Conservation (phyloP, 2,888 invertebrate species). For the Aricia artaxerxes region DNA sequence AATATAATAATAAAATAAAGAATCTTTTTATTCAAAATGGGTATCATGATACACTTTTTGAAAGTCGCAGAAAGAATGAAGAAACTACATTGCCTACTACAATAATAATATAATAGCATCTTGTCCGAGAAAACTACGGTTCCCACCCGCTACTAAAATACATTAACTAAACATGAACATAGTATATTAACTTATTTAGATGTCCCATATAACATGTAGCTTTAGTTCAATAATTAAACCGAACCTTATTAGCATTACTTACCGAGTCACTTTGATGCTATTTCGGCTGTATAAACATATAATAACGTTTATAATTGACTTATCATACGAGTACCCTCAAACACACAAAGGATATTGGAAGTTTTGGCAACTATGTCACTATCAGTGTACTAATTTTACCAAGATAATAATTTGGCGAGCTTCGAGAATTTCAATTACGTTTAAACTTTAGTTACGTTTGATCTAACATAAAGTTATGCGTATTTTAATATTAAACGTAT, state of each 20-base stretch:
- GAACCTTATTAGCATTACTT: constrained; percentile 9
- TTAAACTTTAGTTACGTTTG: not conserved
- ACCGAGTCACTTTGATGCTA: not conserved
- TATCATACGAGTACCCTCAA: constrained; percentile 53
- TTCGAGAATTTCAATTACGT: not conserved
- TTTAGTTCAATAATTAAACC: constrained; percentile 1
- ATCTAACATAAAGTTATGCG: no score
- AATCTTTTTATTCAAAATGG: no score
- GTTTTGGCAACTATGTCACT: constrained; percentile 74
- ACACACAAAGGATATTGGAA: constrained; percentile 70
- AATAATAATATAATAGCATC: no score
- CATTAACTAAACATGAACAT: no score
- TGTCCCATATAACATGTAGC: not conserved
- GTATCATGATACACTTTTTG: no score
- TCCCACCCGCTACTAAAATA: no score
- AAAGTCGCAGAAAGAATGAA: no score
- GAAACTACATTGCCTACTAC: no score
- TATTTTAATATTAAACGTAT: no score
- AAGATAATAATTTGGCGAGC: not conserved
- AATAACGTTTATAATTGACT: constrained; percentile 33
- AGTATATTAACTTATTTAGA: not conserved
- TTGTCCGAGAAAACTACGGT: no score
- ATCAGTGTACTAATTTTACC: constrained; percentile 56
- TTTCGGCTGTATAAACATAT: constrained; percentile 19
- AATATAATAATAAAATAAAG: no score